Conservation (phyloP, 1,140 invertebrate species). For the Amyelois transitella region DNA sequence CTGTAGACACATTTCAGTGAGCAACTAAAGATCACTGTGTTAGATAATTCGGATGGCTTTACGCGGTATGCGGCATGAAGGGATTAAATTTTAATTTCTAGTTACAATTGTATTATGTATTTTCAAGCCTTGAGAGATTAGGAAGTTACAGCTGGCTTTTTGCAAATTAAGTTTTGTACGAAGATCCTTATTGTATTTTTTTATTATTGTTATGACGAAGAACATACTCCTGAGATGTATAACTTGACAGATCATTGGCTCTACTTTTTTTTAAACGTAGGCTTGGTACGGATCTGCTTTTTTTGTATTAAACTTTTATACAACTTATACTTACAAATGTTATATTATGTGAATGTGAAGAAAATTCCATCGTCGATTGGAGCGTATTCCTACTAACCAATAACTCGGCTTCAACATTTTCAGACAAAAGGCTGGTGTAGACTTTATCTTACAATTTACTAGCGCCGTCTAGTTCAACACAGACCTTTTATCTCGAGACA, state of each 20-base stretch:
- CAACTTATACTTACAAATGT: too few species aligned
- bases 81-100: slow-evolving; percentile 23
- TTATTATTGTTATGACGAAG: neutral
- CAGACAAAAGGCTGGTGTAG: neutral
- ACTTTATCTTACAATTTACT: neutral
- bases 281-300: too few species aligned
- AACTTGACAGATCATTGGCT: too few species aligned
- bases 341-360: too few species aligned
- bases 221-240: too few species aligned
- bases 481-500: slow-evolving; percentile 57
- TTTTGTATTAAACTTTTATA: too few species aligned
- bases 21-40: slow-evolving; percentile 55
- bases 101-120: neutral
- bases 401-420: neutral
- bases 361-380: neutral
- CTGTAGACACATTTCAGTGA: slow-evolving; percentile 52
- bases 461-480: neutral
- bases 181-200: neutral
- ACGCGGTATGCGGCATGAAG: slow-evolving; percentile 32
- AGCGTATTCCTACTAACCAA: too few species aligned
- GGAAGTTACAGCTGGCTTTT: neutral
- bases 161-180: neutral
- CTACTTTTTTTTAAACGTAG: too few species aligned
- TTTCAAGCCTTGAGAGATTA: neutral
- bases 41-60: slow-evolving; percentile 54